Base-by-base conservation (phyloP, 2,888 invertebrate genomes). In the Tanypteryx hageni region DNA sequence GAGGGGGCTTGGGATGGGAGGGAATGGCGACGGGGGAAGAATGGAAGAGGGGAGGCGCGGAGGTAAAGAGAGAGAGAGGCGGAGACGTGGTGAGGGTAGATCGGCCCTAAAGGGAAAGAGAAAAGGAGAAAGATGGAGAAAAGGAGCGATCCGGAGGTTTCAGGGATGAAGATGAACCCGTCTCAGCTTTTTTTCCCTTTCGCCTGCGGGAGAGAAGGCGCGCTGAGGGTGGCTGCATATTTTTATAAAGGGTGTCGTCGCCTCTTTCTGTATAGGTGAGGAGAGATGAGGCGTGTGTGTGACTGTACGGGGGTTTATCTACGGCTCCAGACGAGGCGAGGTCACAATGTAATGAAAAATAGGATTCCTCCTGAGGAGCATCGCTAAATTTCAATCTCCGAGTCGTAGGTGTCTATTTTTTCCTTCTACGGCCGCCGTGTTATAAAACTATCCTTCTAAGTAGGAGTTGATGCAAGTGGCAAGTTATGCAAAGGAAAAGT, bases 41-140 rank as follows among this genome's bases (percentile, higher is more conserved):
- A 83, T 57, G 56, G 83, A n/a, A 57, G 83, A 83, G 27, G 59
- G 13, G 86, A 86, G 61, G 61, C 5, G 16, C 5, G 83, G 83
- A 18, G 83, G 18, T 31, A 83, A 83, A 59, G 61, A 22, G 85
- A 86, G 86, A 27, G 59, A 86, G 59, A 27, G 58, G 13, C 10
- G 58, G 5, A 44, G 44, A 44, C 44, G 44, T 5, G 44, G 44
- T 44, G 44, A 44, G 44, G 44, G 5, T 44, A 44, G 44, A 44
- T 44, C 44, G 44, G 44, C 44, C 44, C 44, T 44, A 44, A 7
- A 16, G 61, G 61, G 86, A 86, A 18, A 14, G 86, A 86, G 89
- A 89, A 27, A 44, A 89, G 64, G 44, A 44, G 89, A 89, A 22
- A 89, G 61, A 31, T 27, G 3, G 89, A 68, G 89, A 61, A 83